Base-by-base conservation (phyloP, 2,113 vertebrate genomes). In the Dicaeum eximium region DNA sequence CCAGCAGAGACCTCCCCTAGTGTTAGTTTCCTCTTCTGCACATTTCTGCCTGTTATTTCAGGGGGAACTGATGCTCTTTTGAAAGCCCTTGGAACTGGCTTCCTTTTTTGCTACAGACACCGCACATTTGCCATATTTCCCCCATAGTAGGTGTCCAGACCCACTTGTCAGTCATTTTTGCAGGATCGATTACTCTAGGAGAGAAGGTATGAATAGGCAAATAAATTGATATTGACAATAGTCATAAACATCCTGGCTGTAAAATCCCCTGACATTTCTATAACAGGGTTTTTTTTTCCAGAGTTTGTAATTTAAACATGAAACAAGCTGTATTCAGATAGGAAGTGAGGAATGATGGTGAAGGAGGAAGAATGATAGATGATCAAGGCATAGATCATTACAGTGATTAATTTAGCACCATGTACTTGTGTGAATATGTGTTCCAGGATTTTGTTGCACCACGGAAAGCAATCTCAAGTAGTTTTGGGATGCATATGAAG, bases 131-230 rank as follows among this genome's bases (percentile, higher is more conserved):
- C 27, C 1, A 0, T 67, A 33, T 77, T 88, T 80, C 11, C 38
- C 9, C 30, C 11, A 31, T 0, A 19, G 15, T 1, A 62, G 33
- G 22, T 6, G 23, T 84, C 16, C 37, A 75, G 40, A 67, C 13
- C 8, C 15, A 30, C 20, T 69, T 38, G 27, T 73, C 50, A 58
- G 54, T 80, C 33, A 58, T 61, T 86, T 73, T 90, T 78, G 11
- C 58, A 88, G 42, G 44, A 54, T 38, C 0, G 0, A 30, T 93
- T 80, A 48, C 35, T 25, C 37, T 0, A 2, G 47, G 31, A 73
- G 31, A 77, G 62, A 66, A 73, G 23, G 23, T 85, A 54, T 65
- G 33, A 74, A 60, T 16, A 40, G 30, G 30, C 10, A 62, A 88
- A 95, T 65, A 58, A 88, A 71, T 48, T 22, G 47, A 35, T 27